Evolutionary conservation across 2,113 vertebrate species (phyloP).

Genomic region (Miniopterus natalensis): DNA sequence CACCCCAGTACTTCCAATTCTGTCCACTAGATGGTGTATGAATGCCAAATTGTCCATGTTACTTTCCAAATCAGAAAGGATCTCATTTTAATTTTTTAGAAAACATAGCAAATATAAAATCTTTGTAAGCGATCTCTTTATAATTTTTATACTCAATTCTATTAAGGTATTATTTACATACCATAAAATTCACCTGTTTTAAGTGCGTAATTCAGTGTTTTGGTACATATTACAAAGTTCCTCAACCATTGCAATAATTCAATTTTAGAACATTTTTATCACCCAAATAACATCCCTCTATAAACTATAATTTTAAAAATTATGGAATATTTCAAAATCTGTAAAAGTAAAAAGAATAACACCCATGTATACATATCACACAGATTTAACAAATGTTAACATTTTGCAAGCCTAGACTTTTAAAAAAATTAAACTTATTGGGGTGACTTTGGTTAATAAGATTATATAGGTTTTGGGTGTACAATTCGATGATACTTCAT

Average conservation of each 20-base stretch:
- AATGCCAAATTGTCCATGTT: background rate
- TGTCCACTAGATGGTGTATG: conserved; percentile 59
- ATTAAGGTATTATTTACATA: background rate
- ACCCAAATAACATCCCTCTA: background rate
- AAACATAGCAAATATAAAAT: background rate
- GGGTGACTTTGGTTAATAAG: background rate
- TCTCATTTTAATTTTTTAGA: background rate
- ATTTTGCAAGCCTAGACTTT: background rate
- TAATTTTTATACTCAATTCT: background rate
- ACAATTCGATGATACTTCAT: background rate
- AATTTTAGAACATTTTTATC: background rate
- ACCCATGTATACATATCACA: background rate
- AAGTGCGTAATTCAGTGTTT: background rate
- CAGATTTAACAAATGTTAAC: background rate
- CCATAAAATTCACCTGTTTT: background rate
- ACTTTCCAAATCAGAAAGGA: background rate
- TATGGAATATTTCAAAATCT: conserved; percentile 27
- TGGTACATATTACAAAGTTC: background rate
- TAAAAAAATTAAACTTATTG: background rate
- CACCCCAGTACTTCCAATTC: background rate
- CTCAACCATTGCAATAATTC: background rate
- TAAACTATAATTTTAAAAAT: background rate
- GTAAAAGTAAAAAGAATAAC: background rate
- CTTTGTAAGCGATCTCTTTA: background rate
- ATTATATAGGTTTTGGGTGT: background rate